Evolutionary conservation across 2,888 invertebrate genomes (phyloP), one percentile per base, ranked within the genome.

Genomic region (Ptilodon capucinus): DNA sequence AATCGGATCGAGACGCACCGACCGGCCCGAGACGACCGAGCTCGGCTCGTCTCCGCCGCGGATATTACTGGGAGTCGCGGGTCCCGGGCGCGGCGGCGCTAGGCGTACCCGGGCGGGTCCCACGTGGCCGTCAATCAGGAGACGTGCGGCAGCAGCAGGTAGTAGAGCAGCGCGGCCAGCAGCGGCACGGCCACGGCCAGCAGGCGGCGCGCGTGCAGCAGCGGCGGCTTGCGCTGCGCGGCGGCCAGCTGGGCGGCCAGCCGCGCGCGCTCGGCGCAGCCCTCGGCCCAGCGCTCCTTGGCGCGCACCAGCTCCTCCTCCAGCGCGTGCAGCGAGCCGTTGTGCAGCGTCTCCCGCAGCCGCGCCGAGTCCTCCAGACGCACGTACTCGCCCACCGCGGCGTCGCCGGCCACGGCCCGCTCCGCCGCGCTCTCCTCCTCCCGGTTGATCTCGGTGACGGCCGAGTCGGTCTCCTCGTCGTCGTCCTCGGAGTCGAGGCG

Each of bases 281-380:
- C 93, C 62, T 92, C 92, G 50, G 94, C 94, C 90, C 94, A 96
- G 63, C 94, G 92, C 78, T 95, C 94, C 74, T 95, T 95, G 54
- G 96, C 92, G 41, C 93, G 89, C 47, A 94, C 93, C 65, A 96
- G 84, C 80, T 96, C 95, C 76, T 95, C 95, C 75, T 95, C 94
- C 18, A 95, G 85, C 69, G 93, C 92, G 70, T 92, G 91, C 70
- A 94, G 80, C 73, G 93, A 86, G 21, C 94, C 92, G 69, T 87
- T 86, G 59, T 85, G 86, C 57, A 89, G 58, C 55, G 82, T 83
- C 54, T 76, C 77, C 54, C 76, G 83, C 61, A 83, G 63, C 21
- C 83, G 70, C 57, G 55, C 62, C 45, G 71, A 79, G 71, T 87
- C 87, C 45, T 75, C 82, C 11, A 86, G 63, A 30, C 77, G 70